Evolutionary conservation across 2,113 vertebrate genomes (phyloP).

Genomic region (Brevimyrus niger): DNA sequence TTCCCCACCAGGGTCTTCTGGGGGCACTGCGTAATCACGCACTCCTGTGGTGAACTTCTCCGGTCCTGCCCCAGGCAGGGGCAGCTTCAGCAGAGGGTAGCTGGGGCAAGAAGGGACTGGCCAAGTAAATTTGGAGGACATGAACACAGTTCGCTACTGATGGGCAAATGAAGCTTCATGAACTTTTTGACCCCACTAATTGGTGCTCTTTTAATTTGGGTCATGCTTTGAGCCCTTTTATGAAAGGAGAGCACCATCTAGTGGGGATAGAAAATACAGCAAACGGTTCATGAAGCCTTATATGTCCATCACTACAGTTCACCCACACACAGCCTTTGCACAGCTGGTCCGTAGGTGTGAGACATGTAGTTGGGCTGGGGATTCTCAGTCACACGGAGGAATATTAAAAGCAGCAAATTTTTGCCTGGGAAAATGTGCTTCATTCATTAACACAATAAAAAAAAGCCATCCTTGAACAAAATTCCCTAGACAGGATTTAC

Average conservation of each 20-base stretch:
- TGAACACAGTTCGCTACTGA: too few relatives aligned
- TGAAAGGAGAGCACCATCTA: too few relatives aligned
- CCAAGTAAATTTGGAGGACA: neutral
- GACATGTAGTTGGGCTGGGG: neutral
- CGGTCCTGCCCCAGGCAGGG: conserved; percentile 84
- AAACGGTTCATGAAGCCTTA: too few relatives aligned
- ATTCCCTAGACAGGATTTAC: neutral
- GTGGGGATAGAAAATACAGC: too few relatives aligned
- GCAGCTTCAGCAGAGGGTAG: conserved; percentile 86
- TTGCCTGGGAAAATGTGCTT: neutral
- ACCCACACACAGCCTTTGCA: neutral
- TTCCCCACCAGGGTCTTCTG: conserved; percentile 55
- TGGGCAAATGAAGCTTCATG: too few relatives aligned
- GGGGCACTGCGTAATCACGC: conserved; percentile 76
- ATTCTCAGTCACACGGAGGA: neutral
- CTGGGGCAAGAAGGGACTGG: conserved; percentile 45
- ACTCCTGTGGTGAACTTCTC: conserved; percentile 87
- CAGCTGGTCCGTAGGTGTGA: neutral
- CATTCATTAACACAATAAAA: neutral
- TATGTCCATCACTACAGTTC: neutral
- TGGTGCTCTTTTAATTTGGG: too few relatives aligned
- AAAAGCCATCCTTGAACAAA: neutral
- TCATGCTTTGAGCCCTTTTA: too few relatives aligned
- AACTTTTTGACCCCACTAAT: too few relatives aligned
- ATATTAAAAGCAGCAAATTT: neutral